Conservation (phyloP, 2,888 invertebrate species). For the Pegoplata infirma region DNA sequence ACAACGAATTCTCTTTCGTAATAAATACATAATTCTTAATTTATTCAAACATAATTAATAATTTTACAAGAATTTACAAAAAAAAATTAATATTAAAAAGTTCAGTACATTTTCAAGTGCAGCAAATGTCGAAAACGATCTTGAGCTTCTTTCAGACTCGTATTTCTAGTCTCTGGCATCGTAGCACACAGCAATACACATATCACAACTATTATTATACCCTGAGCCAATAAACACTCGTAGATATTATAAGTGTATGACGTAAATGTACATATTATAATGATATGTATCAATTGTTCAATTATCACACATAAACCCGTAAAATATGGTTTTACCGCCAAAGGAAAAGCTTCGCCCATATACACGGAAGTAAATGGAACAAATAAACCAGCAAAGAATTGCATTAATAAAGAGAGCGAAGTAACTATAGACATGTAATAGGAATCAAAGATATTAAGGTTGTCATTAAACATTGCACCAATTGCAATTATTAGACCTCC, state of each 20-base stretch:
- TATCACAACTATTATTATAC: constrained; percentile 10
- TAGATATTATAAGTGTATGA: neutral
- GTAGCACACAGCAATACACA: constrained; percentile 58
- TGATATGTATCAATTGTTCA: constrained; percentile 67
- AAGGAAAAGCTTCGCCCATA: constrained; percentile 71
- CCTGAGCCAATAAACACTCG: neutral
- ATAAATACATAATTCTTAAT: no score
- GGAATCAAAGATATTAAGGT: neutral
- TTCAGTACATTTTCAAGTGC: constrained; percentile 40
- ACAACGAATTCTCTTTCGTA: no score
- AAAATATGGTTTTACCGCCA: constrained; percentile 67
- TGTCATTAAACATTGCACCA: constrained; percentile 61
- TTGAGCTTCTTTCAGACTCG: constrained; percentile 43
- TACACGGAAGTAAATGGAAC: constrained; percentile 67
- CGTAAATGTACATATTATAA: constrained; percentile 20
- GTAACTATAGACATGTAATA: constrained; percentile 63
- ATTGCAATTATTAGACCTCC: constrained; percentile 67
- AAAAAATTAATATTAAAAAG: neutral
- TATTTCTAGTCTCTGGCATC: constrained; percentile 56
- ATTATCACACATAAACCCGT: constrained; percentile 67
- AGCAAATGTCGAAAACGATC: constrained; percentile 39
- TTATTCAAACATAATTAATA: neutral
- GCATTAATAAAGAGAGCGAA: constrained; percentile 66
- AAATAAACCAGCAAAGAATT: constrained; percentile 70
- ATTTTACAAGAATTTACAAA: neutral